Evolutionary conservation across 2,888 invertebrate genomes (phyloP), one percentile per base, ranked within the genome.

Genomic region (Lasius fuliginosus): DNA sequence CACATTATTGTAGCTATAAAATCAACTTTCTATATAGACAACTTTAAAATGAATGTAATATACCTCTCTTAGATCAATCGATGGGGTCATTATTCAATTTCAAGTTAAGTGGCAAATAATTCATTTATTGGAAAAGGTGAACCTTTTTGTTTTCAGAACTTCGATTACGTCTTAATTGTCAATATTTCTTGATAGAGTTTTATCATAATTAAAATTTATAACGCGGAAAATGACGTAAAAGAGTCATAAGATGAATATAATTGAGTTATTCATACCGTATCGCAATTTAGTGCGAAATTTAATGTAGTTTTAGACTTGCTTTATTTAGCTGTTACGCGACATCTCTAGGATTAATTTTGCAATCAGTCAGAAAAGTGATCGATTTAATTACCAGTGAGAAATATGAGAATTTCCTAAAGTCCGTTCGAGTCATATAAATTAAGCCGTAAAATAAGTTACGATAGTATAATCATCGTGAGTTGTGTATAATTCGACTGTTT

Each of bases 401-500:
- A 36, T 23, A 56, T 18, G 3, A 15, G 6, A 9, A 6, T 23
- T 60, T 49, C 9, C 1, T 5, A 15, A 75, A 62, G n/a, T 84
- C 9, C 60, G 65, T 12, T 76, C 27, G 33, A 77, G 42, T 15
- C 23, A 5, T 36, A 53, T 62, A 33, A 40, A 40, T 8, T 46
- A 12, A 82, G 40, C 33, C 58, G 36, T 46, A 12, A 46, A 46
- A 0, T 46, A 46, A 46, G 3, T 74, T 74, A 58, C 18, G n/a
- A 75, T 46, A 46, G 15, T 49, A 12, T 46, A 46, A 75, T 62
- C 46, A 49, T 15, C 30, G 18, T 5, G 3, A 36, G 11, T 27
- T 64, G 11, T 12, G 11, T 18, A 23, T 77, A 85, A 85, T 82
- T 85, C 23, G n/a, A 3, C 53, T 49, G 36, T 67, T 49, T 77